Percentiles rank a stretch among this genome's conserved stretches.
phyloP scores from a whole-genome alignment of 2,888 invertebrate species.

The Synergus laeviventris region DNA sequence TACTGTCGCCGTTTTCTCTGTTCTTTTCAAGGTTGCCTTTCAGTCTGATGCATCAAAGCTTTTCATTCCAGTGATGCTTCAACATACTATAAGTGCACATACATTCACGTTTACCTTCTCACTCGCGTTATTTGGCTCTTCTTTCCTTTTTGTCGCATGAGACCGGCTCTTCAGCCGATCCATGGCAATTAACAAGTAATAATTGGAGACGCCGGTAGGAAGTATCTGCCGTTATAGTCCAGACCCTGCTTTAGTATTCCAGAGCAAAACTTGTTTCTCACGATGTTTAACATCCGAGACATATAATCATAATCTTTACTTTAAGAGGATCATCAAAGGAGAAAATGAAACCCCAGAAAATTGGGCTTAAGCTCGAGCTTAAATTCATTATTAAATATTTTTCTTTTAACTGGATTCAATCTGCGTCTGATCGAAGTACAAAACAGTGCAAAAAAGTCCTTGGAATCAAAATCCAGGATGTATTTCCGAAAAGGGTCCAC shows the following conservation, averaged over 20 bases:
- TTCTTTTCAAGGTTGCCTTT: slow-evolving; percentile 4
- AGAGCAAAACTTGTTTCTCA: slow-evolving; percentile 36
- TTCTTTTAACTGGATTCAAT: not conserved
- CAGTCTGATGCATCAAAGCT: slow-evolving; percentile 4
- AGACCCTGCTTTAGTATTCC: slow-evolving; percentile 16
- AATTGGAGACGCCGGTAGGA: slow-evolving; percentile 60
- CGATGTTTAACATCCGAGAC: slow-evolving; percentile 10
- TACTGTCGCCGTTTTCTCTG: slow-evolving; percentile 23
- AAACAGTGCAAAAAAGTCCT: not conserved
- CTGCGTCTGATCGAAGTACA: not conserved
- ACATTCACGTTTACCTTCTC: slow-evolving; percentile 9
- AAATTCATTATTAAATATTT: not conserved
- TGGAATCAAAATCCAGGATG: too few relatives aligned
- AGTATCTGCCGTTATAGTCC: slow-evolving; percentile 45
- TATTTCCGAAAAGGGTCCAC: too few relatives aligned
- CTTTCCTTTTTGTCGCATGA: slow-evolving; percentile 29
- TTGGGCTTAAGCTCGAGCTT: not conserved
- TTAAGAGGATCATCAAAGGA: not conserved
- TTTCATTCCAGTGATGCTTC: not conserved
- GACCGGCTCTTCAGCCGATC: slow-evolving; percentile 46
- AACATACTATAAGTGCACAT: not conserved
- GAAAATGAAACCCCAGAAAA: not conserved
- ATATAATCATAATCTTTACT: slow-evolving; percentile 22
- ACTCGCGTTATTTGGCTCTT: not conserved
- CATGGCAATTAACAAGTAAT: slow-evolving; percentile 59